Percentiles rank a stretch among this genome's conserved stretches.
Evolutionary conservation across 2,113 vertebrate species (phyloP).

Genomic region (Gadus chalcogrammus): DNA sequence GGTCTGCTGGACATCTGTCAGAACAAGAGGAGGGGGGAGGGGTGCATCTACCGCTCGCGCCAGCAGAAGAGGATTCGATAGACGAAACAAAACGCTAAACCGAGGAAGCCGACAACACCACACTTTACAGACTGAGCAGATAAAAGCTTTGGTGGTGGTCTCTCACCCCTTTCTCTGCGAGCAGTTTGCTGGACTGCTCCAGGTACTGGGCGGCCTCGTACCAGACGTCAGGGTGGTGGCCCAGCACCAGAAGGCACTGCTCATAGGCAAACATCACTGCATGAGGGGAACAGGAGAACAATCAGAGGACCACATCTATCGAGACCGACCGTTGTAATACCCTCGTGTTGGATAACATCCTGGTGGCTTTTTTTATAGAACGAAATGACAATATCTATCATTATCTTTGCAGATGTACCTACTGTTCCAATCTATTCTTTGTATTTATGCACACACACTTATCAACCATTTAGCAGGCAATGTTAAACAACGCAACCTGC

Average conservation of each 20-base stretch:
- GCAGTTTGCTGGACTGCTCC: constrained; percentile 96
- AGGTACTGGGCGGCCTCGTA: constrained; percentile 98
- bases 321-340: not conserved
- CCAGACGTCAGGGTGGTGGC: constrained; percentile 98
- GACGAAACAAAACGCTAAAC: constrained; percentile 25
- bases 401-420: too few relatives aligned
- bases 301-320: not conserved
- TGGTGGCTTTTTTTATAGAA: too few relatives aligned
- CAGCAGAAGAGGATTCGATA: constrained; percentile 98
- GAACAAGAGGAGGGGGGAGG: too few relatives aligned
- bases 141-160: too few relatives aligned
- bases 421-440: too few relatives aligned
- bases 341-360: too few relatives aligned
- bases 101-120: not conserved
- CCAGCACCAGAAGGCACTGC: constrained; percentile 96
- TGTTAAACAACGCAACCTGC: too few relatives aligned
- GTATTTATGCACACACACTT: too few relatives aligned
- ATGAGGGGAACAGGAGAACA: constrained; percentile 43
- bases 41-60: constrained; percentile 89
- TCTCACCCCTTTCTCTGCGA: constrained; percentile 95
- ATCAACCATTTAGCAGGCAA: too few relatives aligned
- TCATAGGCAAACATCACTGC: constrained; percentile 99
- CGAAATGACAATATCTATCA: too few relatives aligned
- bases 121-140: not conserved
- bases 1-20: too few relatives aligned